Evolutionary conservation across 2,113 vertebrate genomes (phyloP).

Genomic region (Cyphomyrus plagiostoma): DNA sequence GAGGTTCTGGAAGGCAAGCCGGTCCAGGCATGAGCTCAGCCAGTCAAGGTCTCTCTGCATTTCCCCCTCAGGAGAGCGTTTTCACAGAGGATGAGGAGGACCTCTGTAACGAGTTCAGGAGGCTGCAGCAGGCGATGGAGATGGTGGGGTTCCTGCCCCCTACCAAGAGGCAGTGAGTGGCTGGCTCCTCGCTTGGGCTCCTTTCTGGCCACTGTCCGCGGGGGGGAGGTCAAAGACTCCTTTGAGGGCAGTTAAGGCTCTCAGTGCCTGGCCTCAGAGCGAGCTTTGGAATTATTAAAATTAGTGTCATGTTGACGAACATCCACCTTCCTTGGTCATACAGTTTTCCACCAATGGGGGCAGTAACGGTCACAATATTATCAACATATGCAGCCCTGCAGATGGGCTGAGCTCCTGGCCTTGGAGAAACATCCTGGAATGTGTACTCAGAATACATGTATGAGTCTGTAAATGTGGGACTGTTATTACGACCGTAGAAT

Average conservation of each 20-base stretch:
- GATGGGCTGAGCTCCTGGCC: not conserved
- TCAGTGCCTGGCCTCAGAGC: not conserved
- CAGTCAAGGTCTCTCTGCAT: not conserved
- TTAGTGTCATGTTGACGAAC: no score
- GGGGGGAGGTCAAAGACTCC: not conserved
- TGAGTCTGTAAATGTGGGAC: not conserved
- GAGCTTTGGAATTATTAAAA: not conserved
- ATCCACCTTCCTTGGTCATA: not conserved
- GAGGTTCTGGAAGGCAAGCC: not conserved
- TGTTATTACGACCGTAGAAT: constrained; percentile 59
- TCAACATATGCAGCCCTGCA: not conserved
- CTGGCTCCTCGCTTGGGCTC: not conserved
- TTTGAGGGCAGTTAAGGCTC: not conserved
- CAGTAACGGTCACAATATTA: not conserved
- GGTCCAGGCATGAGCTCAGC: no score
- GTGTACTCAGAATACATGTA: not conserved
- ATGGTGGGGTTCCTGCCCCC: constrained; percentile 94
- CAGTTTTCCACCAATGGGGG: not conserved
- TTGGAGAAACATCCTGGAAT: not conserved
- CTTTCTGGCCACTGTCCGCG: not conserved
- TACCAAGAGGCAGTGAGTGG: constrained; percentile 84
- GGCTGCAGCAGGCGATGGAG: constrained; percentile 95
- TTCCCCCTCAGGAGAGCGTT: constrained; percentile 61
- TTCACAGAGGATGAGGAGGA: constrained; percentile 74
- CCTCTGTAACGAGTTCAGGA: constrained; percentile 76